phyloP scores from a whole-genome alignment of 2,113 vertebrate species.

The Vulpes lagopus region DNA sequence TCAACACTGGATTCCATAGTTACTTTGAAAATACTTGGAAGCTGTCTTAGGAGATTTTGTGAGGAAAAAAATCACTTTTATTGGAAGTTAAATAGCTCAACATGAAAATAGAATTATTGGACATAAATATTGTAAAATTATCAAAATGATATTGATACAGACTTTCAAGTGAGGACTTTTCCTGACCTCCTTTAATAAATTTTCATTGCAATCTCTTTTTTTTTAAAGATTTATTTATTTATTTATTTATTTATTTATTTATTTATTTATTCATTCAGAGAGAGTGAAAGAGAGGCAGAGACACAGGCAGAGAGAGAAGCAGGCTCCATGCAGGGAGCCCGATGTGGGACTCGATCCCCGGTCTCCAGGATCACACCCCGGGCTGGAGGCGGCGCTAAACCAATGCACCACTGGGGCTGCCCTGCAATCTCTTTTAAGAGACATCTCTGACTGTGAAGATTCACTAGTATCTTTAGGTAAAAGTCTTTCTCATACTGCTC shows the following conservation, averaged over 20 bases:
- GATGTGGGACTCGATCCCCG: too few relatives aligned
- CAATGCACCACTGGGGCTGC: too few relatives aligned
- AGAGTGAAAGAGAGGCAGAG: too few relatives aligned
- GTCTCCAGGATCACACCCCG: too few relatives aligned
- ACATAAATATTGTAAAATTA: constrained; percentile 6
- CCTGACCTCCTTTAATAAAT: not conserved
- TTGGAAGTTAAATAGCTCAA: not conserved
- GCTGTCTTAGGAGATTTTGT: not conserved
- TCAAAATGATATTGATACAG: constrained; percentile 15
- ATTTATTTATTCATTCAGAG: too few relatives aligned
- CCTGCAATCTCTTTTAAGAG: not conserved
- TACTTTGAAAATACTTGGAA: not conserved
- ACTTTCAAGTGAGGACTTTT: not conserved
- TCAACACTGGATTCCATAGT: not conserved
- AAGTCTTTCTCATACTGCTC: not conserved
- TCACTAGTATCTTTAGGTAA: not conserved
- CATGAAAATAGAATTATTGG: not conserved
- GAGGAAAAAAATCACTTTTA: not conserved
- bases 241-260: too few relatives aligned
- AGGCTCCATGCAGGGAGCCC: too few relatives aligned
- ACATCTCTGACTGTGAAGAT: not conserved
- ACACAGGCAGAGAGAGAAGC: too few relatives aligned
- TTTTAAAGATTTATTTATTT: too few relatives aligned
- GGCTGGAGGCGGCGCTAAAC: too few relatives aligned
- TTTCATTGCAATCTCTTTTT: not conserved